Base-by-base conservation (phyloP, 2,888 invertebrate species). In the Eulithis prunata region DNA sequence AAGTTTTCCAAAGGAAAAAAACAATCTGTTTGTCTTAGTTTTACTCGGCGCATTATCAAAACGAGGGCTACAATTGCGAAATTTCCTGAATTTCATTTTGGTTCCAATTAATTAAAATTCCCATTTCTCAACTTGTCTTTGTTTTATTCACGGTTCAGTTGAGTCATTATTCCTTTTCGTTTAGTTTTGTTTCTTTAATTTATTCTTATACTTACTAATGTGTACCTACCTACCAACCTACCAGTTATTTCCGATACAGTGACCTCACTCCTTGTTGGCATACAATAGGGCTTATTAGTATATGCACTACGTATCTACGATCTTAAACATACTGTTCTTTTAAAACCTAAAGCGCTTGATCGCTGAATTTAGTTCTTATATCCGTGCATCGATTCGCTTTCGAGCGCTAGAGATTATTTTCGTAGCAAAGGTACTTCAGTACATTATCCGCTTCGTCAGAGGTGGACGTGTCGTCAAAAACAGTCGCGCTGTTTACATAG, bases 401-500 rank as follows among this genome's bases (percentile, higher is more conserved):
- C 61, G 81, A 84, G 82, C 84, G 80, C 79, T 80, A 74, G 62
- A 71, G 74, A 69, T 73, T 80, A 79, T 77, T 82, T 78, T 77
- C 71, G 75, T 77, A 69, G 71, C 74, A 68, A 78, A 82, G 78
- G 79, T 79, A 62, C 70, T 62, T 73, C 85, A 86, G 88, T 87
- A 82, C 81, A 86, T 83, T 84, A 85, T 80, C 84, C 86, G 76
- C 78, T 78, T 79, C 79, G 82, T 75, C 78, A 69, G 79, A 75
- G 80, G 71, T 79, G 74, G 86, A 85, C 90, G 90, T 79, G 84
- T 77, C 70, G 73, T 68, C 74, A 73, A 67, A 56, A 69, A 66
- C 72, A 72, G 59, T 71, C 86, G 84, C 85, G 83, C 79, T 84
- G 83, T 84, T 84, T 79, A 54, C 57, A 51, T 47, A 21, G 49